Conservation (phyloP, 1,140 invertebrate genomes). For the Bacillus rossius region DNA sequence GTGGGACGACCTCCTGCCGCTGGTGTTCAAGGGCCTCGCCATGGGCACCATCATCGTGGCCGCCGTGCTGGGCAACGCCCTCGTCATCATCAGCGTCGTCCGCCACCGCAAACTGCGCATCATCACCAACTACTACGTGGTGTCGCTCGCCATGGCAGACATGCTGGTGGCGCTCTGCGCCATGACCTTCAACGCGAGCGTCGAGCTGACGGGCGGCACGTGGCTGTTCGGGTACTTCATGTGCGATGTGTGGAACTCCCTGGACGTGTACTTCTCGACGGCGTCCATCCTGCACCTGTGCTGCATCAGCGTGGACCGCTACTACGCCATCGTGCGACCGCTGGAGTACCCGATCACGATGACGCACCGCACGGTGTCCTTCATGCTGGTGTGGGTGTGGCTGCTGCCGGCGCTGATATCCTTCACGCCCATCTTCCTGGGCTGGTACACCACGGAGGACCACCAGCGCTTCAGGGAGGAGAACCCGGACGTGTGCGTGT, state of each 20-base stretch:
- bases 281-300: slow-evolving; percentile 91
- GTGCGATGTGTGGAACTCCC: slow-evolving; percentile 92
- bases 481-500: slow-evolving; percentile 75
- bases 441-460: slow-evolving; percentile 83
- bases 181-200: slow-evolving; percentile 93
- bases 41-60: slow-evolving; percentile 80
- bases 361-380: slow-evolving; percentile 72
- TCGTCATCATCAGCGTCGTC: slow-evolving; percentile 75
- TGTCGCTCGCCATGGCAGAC: slow-evolving; percentile 87
- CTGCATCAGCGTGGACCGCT: slow-evolving; percentile 90
- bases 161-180: slow-evolving; percentile 86
- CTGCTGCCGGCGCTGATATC: slow-evolving; percentile 85
- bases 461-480: slow-evolving; percentile 58
- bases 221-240: slow-evolving; percentile 87
- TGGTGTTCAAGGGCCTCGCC: slow-evolving; percentile 64
- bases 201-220: slow-evolving; percentile 64
- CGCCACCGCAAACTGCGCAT: slow-evolving; percentile 67
- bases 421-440: slow-evolving; percentile 92
- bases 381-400: slow-evolving; percentile 86
- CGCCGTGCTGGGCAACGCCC: slow-evolving; percentile 80
- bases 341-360: slow-evolving; percentile 86
- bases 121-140: slow-evolving; percentile 94
- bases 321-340: slow-evolving; percentile 80
- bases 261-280: slow-evolving; percentile 94
- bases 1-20: slow-evolving; percentile 29